Evolutionary conservation across 2,888 invertebrate species (phyloP), one percentile per base, ranked within the genome.

Genomic region (Scaptomyza parva): DNA sequence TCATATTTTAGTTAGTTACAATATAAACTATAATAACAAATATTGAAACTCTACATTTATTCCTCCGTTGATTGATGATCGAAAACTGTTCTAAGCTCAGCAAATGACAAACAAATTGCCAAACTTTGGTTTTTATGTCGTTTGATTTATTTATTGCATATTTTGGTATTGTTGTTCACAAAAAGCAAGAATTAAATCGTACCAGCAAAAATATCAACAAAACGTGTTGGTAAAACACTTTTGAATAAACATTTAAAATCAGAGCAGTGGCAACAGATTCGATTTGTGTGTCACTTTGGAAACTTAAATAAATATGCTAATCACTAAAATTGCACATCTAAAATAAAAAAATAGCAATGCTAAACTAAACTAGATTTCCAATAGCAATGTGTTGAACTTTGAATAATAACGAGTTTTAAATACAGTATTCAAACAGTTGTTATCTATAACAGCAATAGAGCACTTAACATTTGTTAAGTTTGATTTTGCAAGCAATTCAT

Each of bases 101-200:
- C 37, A 37, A 9, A 39, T 39, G 17, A 11, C 18, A 18, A 17
- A 39, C 53, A 43, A 53, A 43, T 33, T n/a, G 5, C 1, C n/a
- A n/a, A 22, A 2, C 2, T n/a, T 6, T 12, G 20, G 2, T 14
- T 12, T 2, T 9, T 2, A 43, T 53, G 48, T 24, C 22, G 37
- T 37, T 11, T 50, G 26, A 39, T 37, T 28, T 17, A 3, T 37
- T 59, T 39, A 22, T 58, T 30, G 22, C n/a, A 12, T 18, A 30
- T 39, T 20, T 20, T 14, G 11, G 14, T 6, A 18, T 14, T 44
- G 17, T 45, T 30, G n/a, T 53, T 6, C 3, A n/a, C 6, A 14
- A 5, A 43, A 30, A 8, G 17, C 20, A 30, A 9, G 17, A 18
- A 33, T 18, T 0, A 20, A 43, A 55, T 24, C 8, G 26, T 51